Evolutionary conservation across 2,797 vertebrate genomes (phyloP), one percentile per base, ranked within the genome.

Genomic region (Allobates femoralis): DNA sequence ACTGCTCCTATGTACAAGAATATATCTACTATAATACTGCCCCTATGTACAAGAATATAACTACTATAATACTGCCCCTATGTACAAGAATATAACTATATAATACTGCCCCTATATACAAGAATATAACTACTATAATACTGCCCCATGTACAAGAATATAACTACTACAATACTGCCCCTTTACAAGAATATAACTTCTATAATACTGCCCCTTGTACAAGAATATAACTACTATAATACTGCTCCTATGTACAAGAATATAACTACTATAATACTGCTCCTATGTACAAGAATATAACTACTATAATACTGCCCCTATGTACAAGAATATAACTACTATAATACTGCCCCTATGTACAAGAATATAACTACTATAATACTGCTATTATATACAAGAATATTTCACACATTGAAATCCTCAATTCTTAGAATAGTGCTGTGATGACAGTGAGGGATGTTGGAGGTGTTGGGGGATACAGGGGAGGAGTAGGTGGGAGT

Each of bases 191-290:
- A 62, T 28, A 62, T 69, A 69, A 21, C 66, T 69, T 34, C 66
- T 34, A 69, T 32, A 69, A 69, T 69, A 69, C 66, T 69, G 66
- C 66, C n/a, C n/a, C n/a, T n/a, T n/a, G n/a, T n/a, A n/a, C n/a
- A n/a, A n/a, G n/a, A n/a, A n/a, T n/a, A n/a, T n/a, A n/a, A n/a
- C n/a, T n/a, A n/a, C n/a, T n/a, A n/a, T n/a, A n/a, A n/a, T n/a
- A n/a, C n/a, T n/a, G n/a, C 26, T 32, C 32, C 66, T 69, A 69
- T 69, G 12, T 69, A 69, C 66, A 69, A 21, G 30, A 69, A 34
- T 30, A 69, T 69, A 41, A 41, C 7, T 21, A 37, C 32, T 71
- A 41, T 41, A 71, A 41, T 71, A 23, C 67, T 41, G 67, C 30
- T 5, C 6, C 64, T 67, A 67, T 32, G 5, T 34, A 67, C 30